Percentiles rank a stretch among this genome's conserved stretches.
These are phyloP conservation scores for Trialeurodes vaporariorum DNA, from an alignment of 1,140 invertebrate species.

Conservation along the genomic window DNA sequence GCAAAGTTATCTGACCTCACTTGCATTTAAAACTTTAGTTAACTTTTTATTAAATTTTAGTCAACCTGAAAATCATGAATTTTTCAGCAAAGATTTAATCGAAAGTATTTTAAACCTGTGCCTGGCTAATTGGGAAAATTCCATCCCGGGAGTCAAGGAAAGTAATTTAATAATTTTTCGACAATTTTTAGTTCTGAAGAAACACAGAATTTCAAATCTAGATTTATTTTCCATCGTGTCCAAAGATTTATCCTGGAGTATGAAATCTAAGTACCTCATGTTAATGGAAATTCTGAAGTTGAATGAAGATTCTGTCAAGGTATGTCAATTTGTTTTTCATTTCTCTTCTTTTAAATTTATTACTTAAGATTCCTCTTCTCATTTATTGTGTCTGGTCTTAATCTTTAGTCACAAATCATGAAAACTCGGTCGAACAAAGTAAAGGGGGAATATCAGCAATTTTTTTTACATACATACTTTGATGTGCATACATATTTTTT, in stretches of 20 bases:
- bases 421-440: too few relatives aligned
- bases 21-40: neutral
- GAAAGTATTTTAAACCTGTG: neutral
- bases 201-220: neutral
- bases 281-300: neutral
- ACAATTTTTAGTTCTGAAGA: neutral
- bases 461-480: too few relatives aligned
- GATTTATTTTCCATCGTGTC: neutral
- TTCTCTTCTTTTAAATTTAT: too few relatives aligned
- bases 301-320: neutral
- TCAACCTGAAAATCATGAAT: neutral
- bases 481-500: too few relatives aligned
- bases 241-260: neutral
- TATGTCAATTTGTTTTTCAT: neutral
- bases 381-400: too few relatives aligned
- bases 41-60: neutral
- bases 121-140: neutral
- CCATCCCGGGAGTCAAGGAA: neutral
- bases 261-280: neutral
- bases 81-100: neutral
- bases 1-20: neutral
- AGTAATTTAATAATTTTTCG: neutral
- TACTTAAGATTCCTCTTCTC: too few relatives aligned
- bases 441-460: too few relatives aligned
- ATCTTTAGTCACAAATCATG: too few relatives aligned